Conservation (phyloP, 2,113 vertebrate species). For the Nothoprocta perdicaria region DNA sequence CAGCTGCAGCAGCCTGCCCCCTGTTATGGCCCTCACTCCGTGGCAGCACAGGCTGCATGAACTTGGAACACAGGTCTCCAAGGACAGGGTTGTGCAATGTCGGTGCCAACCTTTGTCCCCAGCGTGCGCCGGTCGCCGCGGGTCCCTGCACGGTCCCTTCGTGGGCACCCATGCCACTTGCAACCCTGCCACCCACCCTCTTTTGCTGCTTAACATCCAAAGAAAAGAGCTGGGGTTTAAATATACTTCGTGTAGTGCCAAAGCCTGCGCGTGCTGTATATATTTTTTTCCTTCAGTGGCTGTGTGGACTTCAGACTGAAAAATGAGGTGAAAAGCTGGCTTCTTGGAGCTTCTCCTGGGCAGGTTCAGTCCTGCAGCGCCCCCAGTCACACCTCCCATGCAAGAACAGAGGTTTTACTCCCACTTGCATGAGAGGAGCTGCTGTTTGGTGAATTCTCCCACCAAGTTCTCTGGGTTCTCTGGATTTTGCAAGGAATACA, state of each 20-base stretch:
- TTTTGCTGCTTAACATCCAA: neutral
- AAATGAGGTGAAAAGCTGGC: neutral
- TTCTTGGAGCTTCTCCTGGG: neutral
- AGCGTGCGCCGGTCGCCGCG: fast-evolving
- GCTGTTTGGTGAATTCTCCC: neutral
- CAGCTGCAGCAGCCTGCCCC: neutral
- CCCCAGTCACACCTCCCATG: neutral
- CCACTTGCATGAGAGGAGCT: neutral
- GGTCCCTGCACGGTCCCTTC: neutral
- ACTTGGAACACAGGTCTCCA: fast-evolving
- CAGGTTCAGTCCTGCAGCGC: fast-evolving
- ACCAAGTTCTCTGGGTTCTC: neutral
- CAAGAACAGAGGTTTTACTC: neutral
- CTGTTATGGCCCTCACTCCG: neutral
- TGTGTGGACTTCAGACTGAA: neutral
- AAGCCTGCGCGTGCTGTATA: neutral
- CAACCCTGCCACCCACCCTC: fast-evolving
- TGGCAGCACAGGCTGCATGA: neutral
- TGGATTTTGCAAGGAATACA: neutral
- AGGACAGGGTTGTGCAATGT: neutral
- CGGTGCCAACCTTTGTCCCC: neutral
- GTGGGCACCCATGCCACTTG: neutral
- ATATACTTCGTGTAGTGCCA: fast-evolving
- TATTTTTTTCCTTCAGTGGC: neutral
- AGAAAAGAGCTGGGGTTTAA: neutral